A percentile compares a stretch with the other conserved stretches of the same genome.
phyloP scores from a whole-genome alignment of 2,888 invertebrate species.

The Troides aeacus region DNA sequence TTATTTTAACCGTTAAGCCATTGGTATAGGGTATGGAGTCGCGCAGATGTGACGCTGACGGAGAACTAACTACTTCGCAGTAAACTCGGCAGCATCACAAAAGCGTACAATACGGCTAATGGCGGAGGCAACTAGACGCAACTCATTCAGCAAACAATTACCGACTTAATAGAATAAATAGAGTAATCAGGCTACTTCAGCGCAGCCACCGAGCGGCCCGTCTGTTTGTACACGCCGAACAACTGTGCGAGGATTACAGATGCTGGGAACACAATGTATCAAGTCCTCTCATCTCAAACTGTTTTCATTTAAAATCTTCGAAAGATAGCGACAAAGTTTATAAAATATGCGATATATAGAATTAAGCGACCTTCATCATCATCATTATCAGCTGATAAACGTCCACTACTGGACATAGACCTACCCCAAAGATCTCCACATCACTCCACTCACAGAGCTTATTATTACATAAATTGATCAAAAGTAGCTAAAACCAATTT shows the following conservation, averaged over 20 bases:
- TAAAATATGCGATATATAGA: too few relatives aligned
- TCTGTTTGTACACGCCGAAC: constrained; percentile 34
- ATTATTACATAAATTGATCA: too few relatives aligned
- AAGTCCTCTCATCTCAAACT: too few relatives aligned
- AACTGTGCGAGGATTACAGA: constrained; percentile 31
- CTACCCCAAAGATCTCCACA: too few relatives aligned
- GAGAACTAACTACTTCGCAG: constrained; percentile 39
- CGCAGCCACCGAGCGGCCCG: constrained; percentile 45
- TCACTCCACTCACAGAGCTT: too few relatives aligned
- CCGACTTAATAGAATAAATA: constrained; percentile 77
- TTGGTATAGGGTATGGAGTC: constrained; percentile 17
- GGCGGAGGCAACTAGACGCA: constrained; percentile 56
- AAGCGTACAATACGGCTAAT: constrained; percentile 70
- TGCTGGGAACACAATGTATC: too few relatives aligned
- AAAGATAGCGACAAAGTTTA: too few relatives aligned
- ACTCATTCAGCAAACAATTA: constrained; percentile 73
- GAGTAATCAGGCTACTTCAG: constrained; percentile 77
- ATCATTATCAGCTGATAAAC: too few relatives aligned
- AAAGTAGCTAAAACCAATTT: too few relatives aligned
- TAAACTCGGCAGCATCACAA: constrained; percentile 41
- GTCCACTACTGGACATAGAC: too few relatives aligned
- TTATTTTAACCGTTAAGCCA: not conserved
- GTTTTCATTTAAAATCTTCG: too few relatives aligned
- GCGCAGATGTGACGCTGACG: constrained; percentile 1
- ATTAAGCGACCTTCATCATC: too few relatives aligned